These are phyloP conservation scores for Ormyrus labotus DNA, from an alignment of 2,888 invertebrate genomes.

Conservation along the genomic window DNA sequence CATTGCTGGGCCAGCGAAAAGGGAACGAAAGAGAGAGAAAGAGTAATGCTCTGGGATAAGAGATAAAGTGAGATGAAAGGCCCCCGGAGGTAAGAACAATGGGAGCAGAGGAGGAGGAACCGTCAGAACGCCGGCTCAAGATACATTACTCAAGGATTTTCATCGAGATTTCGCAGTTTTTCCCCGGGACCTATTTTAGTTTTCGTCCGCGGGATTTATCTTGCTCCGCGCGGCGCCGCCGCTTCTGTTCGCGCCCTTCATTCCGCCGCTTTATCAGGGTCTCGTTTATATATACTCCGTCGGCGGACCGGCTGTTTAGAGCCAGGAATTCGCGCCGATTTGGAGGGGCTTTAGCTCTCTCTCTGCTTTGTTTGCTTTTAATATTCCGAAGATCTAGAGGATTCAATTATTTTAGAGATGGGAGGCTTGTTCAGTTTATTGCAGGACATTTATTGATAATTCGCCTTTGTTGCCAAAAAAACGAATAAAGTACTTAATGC, in stretches of 20 bases:
- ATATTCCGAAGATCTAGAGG: no score
- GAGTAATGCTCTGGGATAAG: constrained; percentile 41
- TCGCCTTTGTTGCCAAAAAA: no score
- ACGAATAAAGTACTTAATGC: no score
- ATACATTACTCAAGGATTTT: constrained; percentile 65
- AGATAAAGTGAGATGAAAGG: constrained; percentile 48
- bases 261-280: constrained; percentile 28
- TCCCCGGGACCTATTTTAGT: constrained; percentile 47
- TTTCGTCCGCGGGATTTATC: constrained; percentile 45
- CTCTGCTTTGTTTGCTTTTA: no score
- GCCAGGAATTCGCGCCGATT: constrained; percentile 12
- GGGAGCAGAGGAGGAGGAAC: background rate
- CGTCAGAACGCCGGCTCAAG: constrained; percentile 27
- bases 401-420: no score
- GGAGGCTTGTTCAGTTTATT: no score
- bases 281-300: constrained; percentile 5
- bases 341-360: background rate
- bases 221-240: constrained; percentile 24
- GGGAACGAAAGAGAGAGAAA: background rate
- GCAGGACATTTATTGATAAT: no score
- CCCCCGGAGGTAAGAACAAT: constrained; percentile 49
- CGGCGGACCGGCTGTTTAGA: background rate
- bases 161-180: constrained; percentile 59
- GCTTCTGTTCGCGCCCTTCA: constrained; percentile 1
- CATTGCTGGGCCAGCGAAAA: no score